Evolutionary conservation across 2,113 vertebrate species (phyloP).

Genomic region (Nibea coibor): DNA sequence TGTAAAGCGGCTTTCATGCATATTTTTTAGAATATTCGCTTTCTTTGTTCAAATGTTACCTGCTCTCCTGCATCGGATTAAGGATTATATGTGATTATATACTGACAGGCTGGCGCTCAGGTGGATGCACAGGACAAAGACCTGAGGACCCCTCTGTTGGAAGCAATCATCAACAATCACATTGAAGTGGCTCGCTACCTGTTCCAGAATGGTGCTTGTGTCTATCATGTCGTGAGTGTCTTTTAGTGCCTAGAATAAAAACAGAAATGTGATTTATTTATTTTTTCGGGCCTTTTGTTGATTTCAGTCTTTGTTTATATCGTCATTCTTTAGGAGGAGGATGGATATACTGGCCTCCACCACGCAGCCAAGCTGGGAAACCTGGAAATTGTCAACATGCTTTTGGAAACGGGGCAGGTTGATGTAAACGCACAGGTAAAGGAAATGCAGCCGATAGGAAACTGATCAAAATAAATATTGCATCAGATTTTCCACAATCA

Average conservation of each 20-base stretch:
- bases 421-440: slow-evolving; percentile 92
- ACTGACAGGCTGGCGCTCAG: slow-evolving; percentile 89
- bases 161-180: slow-evolving; percentile 91
- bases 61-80: background rate
- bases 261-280: background rate
- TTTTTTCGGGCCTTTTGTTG: background rate
- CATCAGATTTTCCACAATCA: background rate
- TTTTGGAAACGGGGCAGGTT: slow-evolving; percentile 92
- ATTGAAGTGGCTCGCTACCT: slow-evolving; percentile 88
- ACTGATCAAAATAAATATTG: too few relatives aligned
- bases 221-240: slow-evolving; percentile 87
- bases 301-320: background rate
- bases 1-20: background rate
- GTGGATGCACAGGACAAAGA: slow-evolving; percentile 91
- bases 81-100: slow-evolving; percentile 20
- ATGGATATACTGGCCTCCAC: slow-evolving; percentile 93
- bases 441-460: background rate
- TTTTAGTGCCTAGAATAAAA: background rate
- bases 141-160: slow-evolving; percentile 89
- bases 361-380: slow-evolving; percentile 92
- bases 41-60: background rate
- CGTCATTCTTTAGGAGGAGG: slow-evolving; percentile 85
- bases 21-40: background rate
- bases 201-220: slow-evolving; percentile 88
- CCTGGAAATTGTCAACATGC: slow-evolving; percentile 88